A percentile compares a stretch with the other conserved stretches of the same genome.
phyloP scores from a whole-genome alignment of 1,140 invertebrate species.

The Zaprionus gabonicus region DNA sequence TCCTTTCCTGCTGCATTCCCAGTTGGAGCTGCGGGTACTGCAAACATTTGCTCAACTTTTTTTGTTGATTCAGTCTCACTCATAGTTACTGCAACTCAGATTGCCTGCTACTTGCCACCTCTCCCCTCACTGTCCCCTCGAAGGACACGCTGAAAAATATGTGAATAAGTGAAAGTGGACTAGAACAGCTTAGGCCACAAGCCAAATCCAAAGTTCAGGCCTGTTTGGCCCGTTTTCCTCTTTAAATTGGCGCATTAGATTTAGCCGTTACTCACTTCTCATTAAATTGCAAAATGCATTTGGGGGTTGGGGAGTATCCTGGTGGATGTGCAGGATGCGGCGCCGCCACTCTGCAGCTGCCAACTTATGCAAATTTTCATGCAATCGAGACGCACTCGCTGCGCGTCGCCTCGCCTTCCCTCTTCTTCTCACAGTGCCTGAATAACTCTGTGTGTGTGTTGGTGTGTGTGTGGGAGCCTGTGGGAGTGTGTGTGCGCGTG shows the following conservation, averaged over 20 bases:
- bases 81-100: conserved; percentile 25
- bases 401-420: background rate
- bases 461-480: background rate
- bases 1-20: background rate
- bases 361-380: conserved; percentile 78
- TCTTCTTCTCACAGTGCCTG: background rate
- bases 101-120: conserved; percentile 8
- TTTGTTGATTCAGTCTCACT: conserved; percentile 38
- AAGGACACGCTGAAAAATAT: background rate
- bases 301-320: conserved; percentile 3
- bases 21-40: conserved; percentile 14
- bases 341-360: conserved; percentile 64
- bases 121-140: background rate
- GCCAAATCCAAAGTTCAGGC: background rate
- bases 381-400: conserved; percentile 74
- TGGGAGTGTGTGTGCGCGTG: conserved; percentile 20
- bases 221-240: background rate
- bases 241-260: conserved; percentile 29
- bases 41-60: conserved; percentile 45
- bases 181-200: conserved; percentile 15
- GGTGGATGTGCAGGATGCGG: conserved; percentile 13
- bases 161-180: conserved; percentile 29
- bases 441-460: conserved; percentile 10
- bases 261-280: conserved; percentile 28
- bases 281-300: conserved; percentile 52